These are phyloP conservation scores for Chelon auratus DNA, from an alignment of 2,797 vertebrate species.

Conservation along the genomic window DNA sequence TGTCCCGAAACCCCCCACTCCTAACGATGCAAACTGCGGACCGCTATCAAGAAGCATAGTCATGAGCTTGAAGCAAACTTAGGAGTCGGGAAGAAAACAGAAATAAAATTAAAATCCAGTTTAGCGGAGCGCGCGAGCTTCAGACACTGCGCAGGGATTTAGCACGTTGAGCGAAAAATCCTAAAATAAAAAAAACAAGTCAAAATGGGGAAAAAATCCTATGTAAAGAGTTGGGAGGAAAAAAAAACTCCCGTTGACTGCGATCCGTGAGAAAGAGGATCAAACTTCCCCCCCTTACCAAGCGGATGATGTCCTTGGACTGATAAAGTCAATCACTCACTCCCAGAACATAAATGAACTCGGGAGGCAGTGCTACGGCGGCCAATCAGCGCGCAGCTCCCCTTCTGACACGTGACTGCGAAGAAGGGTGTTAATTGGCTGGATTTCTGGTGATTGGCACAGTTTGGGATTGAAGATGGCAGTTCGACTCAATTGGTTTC, in stretches of 20 bases:
- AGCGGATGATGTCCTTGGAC: constrained; percentile 96
- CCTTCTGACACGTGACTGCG: constrained; percentile 86
- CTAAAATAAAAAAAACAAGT: constrained; percentile 69
- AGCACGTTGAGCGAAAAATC: constrained; percentile 64
- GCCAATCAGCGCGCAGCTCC: constrained; percentile 88
- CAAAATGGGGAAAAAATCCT: constrained; percentile 79
- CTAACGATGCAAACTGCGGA: constrained; percentile 96
- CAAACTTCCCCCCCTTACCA: constrained; percentile 91
- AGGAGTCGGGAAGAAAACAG: constrained; percentile 71
- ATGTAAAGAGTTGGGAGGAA: constrained; percentile 77
- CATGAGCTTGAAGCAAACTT: constrained; percentile 85
- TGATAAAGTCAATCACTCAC: constrained; percentile 98
- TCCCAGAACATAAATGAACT: constrained; percentile 95
- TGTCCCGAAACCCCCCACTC: constrained; percentile 94
- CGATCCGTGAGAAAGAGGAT: constrained; percentile 89
- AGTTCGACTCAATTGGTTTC: constrained; percentile 84
- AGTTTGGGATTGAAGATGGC: constrained; percentile 89
- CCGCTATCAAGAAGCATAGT: constrained; percentile 98
- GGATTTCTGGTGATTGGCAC: constrained; percentile 88
- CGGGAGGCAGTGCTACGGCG: constrained; percentile 88
- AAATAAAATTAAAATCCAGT: constrained; percentile 84
- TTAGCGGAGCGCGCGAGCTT: constrained; percentile 78
- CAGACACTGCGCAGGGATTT: constrained; percentile 66
- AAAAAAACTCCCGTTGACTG: constrained; percentile 85
- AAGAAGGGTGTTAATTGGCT: constrained; percentile 87